Base-by-base conservation (phyloP, 2,888 invertebrate species). In the Digitonthophagus gazella region DNA sequence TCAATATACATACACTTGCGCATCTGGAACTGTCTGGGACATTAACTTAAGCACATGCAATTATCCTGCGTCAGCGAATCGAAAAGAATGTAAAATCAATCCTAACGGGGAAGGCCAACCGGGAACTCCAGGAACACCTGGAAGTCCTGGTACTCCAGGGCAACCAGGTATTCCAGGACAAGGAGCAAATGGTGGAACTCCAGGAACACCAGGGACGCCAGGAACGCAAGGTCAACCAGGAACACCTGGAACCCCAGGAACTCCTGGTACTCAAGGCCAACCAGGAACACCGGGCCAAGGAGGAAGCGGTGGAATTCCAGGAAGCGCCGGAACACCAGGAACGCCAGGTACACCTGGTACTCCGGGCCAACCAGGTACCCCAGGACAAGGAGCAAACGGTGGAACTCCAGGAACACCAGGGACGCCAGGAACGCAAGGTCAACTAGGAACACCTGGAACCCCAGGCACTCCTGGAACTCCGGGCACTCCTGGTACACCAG, bases 11-110 rank as follows among this genome's bases (percentile, higher is more conserved):
- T 93, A 91, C 79, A 84, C 83, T 14, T 93, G 93, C 80, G 90
- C 89, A 2, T 87, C 89, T 69, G 92, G 92, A 65, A 93, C 93
- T 2, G 89, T 91, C 20, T 93, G 93, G 93, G 92, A 92, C 82
- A 86, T 88, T 71, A 82, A 84, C 66, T 82, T 88, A 71, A 84
- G 87, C 79, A 87, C 89, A 58, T 94, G 93, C 80, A 93, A 93
- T 80, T 88, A 93, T 79, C 86, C 87, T 57, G 87, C 87, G 84
- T 86, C 18, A 85, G 72, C 72, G 61, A 68, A 67, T 5, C 68
- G 68, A 90, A 90, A 76, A 80, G 83, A 69, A 91, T 86, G 93
- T 72, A 80, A 85, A 54, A 90, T 91, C 81, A 93, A 93, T 81
- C 86, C 83, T 69, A 84, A 84, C 64, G 61, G 66, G 76, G 55